These are phyloP conservation scores for Rhodeus uyekii DNA, from an alignment of 2,797 vertebrate species.

Conservation along the genomic window DNA sequence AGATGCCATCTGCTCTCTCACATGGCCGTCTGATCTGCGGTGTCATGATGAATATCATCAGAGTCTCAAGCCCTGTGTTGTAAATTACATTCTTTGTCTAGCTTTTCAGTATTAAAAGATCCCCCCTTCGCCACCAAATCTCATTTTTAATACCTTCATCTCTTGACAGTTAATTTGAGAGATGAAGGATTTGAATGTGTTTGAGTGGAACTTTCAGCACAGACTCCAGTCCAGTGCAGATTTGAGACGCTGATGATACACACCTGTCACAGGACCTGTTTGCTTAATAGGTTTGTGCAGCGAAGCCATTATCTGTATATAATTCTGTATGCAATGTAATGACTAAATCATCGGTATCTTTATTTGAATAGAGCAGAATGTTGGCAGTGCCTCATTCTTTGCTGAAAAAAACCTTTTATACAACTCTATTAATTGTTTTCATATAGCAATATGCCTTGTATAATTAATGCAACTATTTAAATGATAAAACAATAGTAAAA, in stretches of 20 bases:
- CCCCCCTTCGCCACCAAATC: neutral
- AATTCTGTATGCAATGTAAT: neutral
- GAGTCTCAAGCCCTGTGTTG: slow-evolving; percentile 13
- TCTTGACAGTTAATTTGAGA: slow-evolving; percentile 33
- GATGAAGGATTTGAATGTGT: slow-evolving; percentile 35
- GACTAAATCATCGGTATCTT: neutral
- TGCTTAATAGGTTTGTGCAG: slow-evolving; percentile 30
- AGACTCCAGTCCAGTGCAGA: neutral
- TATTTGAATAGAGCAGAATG: neutral
- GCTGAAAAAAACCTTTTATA: neutral
- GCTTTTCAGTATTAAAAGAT: slow-evolving; percentile 22
- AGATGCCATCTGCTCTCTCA: slow-evolving; percentile 37
- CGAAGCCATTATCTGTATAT: slow-evolving; percentile 5
- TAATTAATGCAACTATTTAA: neutral
- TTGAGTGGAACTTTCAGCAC: neutral
- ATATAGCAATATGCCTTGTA: neutral
- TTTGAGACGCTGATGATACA: slow-evolving; percentile 8
- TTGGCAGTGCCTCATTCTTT: neutral
- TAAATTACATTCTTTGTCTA: slow-evolving; percentile 19
- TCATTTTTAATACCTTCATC: slow-evolving; percentile 11
- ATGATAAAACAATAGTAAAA: neutral
- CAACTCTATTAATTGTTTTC: neutral
- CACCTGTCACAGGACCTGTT: slow-evolving; percentile 1
- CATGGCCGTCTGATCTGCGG: slow-evolving; percentile 16
- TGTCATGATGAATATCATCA: slow-evolving; percentile 32